Evolutionary conservation across 2,797 vertebrate genomes (phyloP), one percentile per base, ranked within the genome.

Genomic region (Lateolabrax maculatus): DNA sequence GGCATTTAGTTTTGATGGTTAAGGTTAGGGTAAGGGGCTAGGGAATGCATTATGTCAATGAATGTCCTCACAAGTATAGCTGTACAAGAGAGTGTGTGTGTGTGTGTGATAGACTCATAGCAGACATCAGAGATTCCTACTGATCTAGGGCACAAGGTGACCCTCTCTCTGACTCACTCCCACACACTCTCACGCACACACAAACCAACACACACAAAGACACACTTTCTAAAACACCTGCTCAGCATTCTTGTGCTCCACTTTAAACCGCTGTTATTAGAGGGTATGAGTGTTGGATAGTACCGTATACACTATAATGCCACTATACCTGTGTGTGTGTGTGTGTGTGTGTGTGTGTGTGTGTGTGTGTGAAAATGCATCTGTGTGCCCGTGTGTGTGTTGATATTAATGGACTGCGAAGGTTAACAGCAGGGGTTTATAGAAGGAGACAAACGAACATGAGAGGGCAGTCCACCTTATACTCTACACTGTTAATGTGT

Each of bases 61-160:
- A n/a, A n/a, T n/a, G n/a, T n/a, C n/a, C n/a, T n/a, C n/a, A n/a
- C 19, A 37, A n/a, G n/a, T 62, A n/a, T 13, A 43, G 8, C 19
- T 57, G 56, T 57, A 16, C 71, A 39, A 64, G 19, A 11, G 25
- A 60, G 23, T 19, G 43, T 52, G 29, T n/a, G 46, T 68, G 56
- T 72, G 68, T 77, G 52, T 58, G 78, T 79, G 85, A n/a, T n/a
- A n/a, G n/a, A 87, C 76, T 83, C 87, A 89, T 84, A 79, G 81
- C 73, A 76, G 58, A 69, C 71, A 88, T 87, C 89, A 87, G 62
- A 84, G 39, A 67, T 80, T 79, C 72, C 85, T 66, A 83, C 84
- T 84, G 84, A 91, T 87, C 74, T 83, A 60, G 88, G 87, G 76
- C 88, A 89, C 85, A 90, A 90, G 84, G 85, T 93, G 88, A 90